Percentiles rank a stretch among this genome's conserved stretches.
These are phyloP conservation scores for Notolabrus celidotus DNA, from an alignment of 2,797 vertebrate species.

Conservation along the genomic window DNA sequence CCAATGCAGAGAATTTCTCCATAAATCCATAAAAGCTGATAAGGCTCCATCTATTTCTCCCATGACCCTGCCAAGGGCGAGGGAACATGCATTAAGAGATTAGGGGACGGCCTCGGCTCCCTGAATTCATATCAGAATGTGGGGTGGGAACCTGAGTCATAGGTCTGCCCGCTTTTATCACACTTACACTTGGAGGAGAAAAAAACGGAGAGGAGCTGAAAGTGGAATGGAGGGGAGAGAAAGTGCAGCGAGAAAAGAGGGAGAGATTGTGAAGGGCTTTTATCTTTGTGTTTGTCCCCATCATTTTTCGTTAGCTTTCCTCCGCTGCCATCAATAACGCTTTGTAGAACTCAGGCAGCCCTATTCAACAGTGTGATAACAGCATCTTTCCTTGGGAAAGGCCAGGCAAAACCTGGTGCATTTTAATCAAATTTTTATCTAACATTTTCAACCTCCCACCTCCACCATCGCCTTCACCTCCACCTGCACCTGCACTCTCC, in stretches of 20 bases:
- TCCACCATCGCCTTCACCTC: neutral
- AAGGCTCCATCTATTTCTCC: slow-evolving; percentile 83
- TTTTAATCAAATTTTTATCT: slow-evolving; percentile 74
- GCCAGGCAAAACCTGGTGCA: slow-evolving; percentile 57
- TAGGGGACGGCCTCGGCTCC: slow-evolving; percentile 74
- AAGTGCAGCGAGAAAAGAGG: slow-evolving; percentile 19
- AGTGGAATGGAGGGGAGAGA: slow-evolving; percentile 36
- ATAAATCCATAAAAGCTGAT: slow-evolving; percentile 84
- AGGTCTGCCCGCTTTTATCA: slow-evolving; percentile 77
- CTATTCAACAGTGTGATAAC: slow-evolving; percentile 56
- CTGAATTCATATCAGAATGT: slow-evolving; percentile 77
- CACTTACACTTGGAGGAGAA: slow-evolving; percentile 50
- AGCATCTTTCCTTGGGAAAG: slow-evolving; percentile 58
- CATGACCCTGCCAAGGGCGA: slow-evolving; percentile 82
- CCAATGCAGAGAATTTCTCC: slow-evolving; percentile 75
- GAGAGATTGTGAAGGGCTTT: slow-evolving; percentile 60
- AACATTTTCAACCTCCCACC: slow-evolving; percentile 31
- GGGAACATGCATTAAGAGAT: slow-evolving; percentile 85
- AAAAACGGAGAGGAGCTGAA: slow-evolving; percentile 22
- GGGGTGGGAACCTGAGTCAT: slow-evolving; percentile 69
- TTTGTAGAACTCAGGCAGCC: slow-evolving; percentile 59
- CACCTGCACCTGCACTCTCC: neutral
- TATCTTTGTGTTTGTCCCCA: slow-evolving; percentile 72
- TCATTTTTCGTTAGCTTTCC: slow-evolving; percentile 61
- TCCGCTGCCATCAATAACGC: slow-evolving; percentile 65